Evolutionary conservation across 2,797 vertebrate genomes (phyloP).

Genomic region (Margarornis squamiger): DNA sequence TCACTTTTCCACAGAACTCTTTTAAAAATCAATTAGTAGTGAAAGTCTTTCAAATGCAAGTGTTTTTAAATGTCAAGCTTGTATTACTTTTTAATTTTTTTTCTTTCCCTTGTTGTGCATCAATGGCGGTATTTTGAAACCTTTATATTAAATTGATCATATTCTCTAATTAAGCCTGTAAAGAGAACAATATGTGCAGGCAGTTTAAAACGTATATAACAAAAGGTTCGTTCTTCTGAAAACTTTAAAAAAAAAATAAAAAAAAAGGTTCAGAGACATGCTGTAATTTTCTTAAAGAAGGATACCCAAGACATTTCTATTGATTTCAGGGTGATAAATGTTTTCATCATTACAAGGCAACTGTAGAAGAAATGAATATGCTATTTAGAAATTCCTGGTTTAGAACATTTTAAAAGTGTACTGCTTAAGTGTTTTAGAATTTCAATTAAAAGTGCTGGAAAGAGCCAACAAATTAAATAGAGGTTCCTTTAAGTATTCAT

Average conservation of each 20-base stretch:
- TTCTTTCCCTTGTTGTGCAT: conserved; percentile 52
- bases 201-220: conserved; percentile 44
- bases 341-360: conserved; percentile 57
- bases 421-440: background rate
- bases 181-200: conserved; percentile 36
- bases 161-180: conserved; percentile 73
- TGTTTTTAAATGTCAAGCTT: conserved; percentile 79
- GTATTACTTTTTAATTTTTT: conserved; percentile 24
- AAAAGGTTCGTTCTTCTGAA: conserved; percentile 31
- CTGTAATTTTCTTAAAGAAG: conserved; percentile 69
- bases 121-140: conserved; percentile 71
- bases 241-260: background rate
- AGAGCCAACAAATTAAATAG: background rate
- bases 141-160: conserved; percentile 74
- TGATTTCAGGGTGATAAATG: conserved; percentile 62
- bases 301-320: conserved; percentile 51
- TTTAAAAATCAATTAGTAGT: conserved; percentile 82
- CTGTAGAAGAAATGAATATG: conserved; percentile 45
- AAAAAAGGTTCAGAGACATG: background rate
- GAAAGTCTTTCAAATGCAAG: conserved; percentile 75
- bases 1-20: conserved; percentile 78
- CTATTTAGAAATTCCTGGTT: conserved; percentile 44
- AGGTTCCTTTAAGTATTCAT: background rate
- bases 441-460: conserved; percentile 24
- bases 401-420: conserved; percentile 49